Conservation (phyloP, 2,797 vertebrate genomes). For the Danio kyathit region DNA sequence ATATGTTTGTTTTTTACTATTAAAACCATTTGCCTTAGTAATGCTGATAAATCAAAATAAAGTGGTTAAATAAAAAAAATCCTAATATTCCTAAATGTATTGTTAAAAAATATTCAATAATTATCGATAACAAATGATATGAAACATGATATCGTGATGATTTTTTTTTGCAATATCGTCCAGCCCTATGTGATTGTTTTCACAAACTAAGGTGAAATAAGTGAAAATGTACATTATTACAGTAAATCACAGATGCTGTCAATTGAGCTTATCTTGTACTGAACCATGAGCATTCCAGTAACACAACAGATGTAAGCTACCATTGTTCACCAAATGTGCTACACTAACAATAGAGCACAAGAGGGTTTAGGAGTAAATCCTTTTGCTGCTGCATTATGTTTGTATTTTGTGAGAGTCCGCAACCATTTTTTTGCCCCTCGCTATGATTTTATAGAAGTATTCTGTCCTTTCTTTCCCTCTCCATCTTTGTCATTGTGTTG, state of each 20-base stretch:
- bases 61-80: too few species aligned
- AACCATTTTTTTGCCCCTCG: conserved; percentile 34
- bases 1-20: too few species aligned
- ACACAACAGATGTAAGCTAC: not conserved
- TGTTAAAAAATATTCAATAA: too few species aligned
- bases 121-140: too few species aligned
- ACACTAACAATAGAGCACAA: conserved; percentile 7
- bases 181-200: not conserved
- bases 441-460: conserved; percentile 41
- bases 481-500: conserved; percentile 12
- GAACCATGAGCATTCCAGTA: not conserved
- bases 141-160: too few species aligned
- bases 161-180: too few species aligned
- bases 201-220: not conserved
- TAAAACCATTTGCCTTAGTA: too few species aligned
- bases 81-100: too few species aligned
- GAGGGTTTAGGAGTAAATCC: conserved; percentile 4
- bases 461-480: conserved; percentile 16
- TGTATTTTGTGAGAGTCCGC: not conserved
- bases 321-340: conserved; percentile 21
- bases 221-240: not conserved
- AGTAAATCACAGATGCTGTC: not conserved
- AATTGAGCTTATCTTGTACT: not conserved
- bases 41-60: too few species aligned
- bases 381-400: not conserved